Evolutionary conservation across 2,888 invertebrate genomes (phyloP), one percentile per base, ranked within the genome.

Genomic region (Archaeoteleia sp.): DNA sequence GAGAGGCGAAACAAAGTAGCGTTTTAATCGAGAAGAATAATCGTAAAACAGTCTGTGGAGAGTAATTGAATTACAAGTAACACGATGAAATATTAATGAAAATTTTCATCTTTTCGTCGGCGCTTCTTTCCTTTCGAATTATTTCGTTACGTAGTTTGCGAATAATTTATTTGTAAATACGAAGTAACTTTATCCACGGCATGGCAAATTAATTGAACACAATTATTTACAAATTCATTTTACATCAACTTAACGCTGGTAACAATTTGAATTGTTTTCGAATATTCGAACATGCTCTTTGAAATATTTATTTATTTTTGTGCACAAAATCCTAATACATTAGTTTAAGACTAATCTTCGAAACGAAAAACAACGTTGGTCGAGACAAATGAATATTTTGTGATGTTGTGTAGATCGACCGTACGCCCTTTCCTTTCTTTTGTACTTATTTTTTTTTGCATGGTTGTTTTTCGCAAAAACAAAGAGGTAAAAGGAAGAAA

Each of bases 401-500:
- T 15, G 49, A 49, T 23, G 15, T 35, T 14, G 49, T 34, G 35
- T 23, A 23, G 34, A 14, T 40, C 57, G 45, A 15, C 23, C 20
- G 42, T 39, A 10, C n/a, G 13, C 23, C 7, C 29, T 3, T 7
- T n/a, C 8, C 17, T 53, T 12, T 14, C 46, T 48, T 34, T 29
- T 14, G 10, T 7, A 3, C 27, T 15, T 13, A 13, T 42, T 13
- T 42, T 37, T 15, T 15, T 30, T 34, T 54, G 40, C 42, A 27
- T 7, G 25, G n/a, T 30, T 14, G 8, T 34, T 61, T 49, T 37
- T 60, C 32, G 60, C 60, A 55, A 66, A 67, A 66, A 62, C 48
- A 71, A 54, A 63, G 58, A 42, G 60, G 60, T 48, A 58, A 60
- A 55, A 63, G 68, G 40, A 71, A 45, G 68, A 62, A 51, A 14